Conservation (phyloP, 2,797 vertebrate genomes). For the Orientallactaga sibirica region DNA sequence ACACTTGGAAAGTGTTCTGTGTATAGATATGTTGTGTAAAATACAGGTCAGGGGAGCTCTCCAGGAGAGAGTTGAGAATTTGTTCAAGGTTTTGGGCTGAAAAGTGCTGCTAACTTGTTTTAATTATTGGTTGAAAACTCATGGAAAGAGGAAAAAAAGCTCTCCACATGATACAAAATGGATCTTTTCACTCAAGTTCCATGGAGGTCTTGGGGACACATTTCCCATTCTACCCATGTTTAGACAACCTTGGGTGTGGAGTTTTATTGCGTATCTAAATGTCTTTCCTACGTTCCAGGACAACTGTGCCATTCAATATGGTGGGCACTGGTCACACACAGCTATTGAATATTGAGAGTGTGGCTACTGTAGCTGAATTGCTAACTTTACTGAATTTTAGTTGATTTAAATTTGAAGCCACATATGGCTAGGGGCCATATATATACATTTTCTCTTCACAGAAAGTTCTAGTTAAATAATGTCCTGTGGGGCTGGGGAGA, state of each 20-base stretch:
- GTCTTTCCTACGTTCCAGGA: not conserved
- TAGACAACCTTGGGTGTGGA: conserved; percentile 14
- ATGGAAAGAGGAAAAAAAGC: conserved; percentile 33
- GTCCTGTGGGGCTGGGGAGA: too few relatives aligned
- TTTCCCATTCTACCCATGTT: conserved; percentile 4
- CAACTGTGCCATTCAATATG: not conserved
- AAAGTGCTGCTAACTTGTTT: conserved; percentile 35
- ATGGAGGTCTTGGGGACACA: not conserved
- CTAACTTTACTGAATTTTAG: conserved; percentile 30
- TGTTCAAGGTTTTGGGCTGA: not conserved
- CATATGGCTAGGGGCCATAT: fast-evolving
- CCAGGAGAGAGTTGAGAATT: not conserved
- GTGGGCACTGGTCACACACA: too few relatives aligned
- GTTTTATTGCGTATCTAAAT: not conserved
- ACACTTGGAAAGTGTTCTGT: not conserved
- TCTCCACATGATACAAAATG: conserved; percentile 45
- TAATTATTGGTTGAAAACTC: conserved; percentile 49
- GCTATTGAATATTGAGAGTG: not conserved
- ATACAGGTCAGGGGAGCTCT: not conserved
- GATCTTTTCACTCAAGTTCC: not conserved
- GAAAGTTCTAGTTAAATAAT: not conserved
- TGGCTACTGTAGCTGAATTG: not conserved
- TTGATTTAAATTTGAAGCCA: conserved; percentile 16
- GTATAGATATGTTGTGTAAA: not conserved
- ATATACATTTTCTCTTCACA: not conserved